phyloP scores from a whole-genome alignment of 2,797 vertebrate species.

The Tinamus major region DNA sequence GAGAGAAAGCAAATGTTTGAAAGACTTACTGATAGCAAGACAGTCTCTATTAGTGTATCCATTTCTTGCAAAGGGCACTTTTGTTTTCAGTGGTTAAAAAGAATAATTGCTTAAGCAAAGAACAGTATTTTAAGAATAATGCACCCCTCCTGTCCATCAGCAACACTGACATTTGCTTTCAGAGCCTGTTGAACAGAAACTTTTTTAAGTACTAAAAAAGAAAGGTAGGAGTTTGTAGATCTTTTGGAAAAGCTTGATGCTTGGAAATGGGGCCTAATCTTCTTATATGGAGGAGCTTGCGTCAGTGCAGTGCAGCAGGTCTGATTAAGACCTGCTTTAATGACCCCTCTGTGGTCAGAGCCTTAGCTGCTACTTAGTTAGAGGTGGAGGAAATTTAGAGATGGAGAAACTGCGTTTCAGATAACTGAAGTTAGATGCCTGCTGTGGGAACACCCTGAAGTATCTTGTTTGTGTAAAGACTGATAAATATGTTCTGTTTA shows the following conservation, averaged over 20 bases:
- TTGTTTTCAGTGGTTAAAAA: not conserved
- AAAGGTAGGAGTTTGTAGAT: not conserved
- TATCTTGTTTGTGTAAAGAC: not conserved
- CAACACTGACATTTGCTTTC: not conserved
- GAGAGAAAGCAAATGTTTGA: accelerated
- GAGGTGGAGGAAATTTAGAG: not conserved
- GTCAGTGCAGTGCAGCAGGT: not conserved
- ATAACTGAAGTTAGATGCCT: not conserved
- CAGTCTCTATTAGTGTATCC: not conserved
- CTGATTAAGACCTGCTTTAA: not conserved
- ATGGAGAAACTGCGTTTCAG: not conserved
- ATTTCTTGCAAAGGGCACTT: not conserved
- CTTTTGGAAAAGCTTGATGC: not conserved
- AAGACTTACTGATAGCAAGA: not conserved
- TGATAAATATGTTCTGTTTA: not conserved
- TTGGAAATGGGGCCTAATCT: slow-evolving; percentile 1
- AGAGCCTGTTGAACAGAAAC: not conserved
- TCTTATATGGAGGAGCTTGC: not conserved
- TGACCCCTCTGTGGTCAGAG: not conserved
- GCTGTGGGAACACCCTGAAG: not conserved
- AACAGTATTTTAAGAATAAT: not conserved
- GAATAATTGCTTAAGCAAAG: not conserved
- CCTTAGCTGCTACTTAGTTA: not conserved
- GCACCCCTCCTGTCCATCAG: not conserved
- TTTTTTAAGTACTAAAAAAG: not conserved